phyloP scores from a whole-genome alignment of 2,888 invertebrate species.

The Clistopyga incitator region DNA sequence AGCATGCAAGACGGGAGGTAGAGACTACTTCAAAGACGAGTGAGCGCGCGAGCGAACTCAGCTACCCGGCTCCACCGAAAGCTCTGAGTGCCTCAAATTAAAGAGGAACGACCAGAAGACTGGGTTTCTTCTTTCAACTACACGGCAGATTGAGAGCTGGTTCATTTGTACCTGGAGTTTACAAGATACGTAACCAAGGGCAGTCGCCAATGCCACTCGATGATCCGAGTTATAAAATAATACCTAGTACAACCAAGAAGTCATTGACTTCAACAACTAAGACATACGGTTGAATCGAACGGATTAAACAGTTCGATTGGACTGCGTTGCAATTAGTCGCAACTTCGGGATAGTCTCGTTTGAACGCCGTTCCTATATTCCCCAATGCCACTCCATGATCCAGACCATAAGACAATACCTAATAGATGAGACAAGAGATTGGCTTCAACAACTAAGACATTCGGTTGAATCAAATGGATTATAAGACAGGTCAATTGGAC shows the following conservation, averaged over 20 bases:
- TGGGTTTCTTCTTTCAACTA: slow-evolving; percentile 26
- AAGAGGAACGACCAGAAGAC: slow-evolving; percentile 76
- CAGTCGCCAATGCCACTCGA: neutral
- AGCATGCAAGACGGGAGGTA: slow-evolving; percentile 68
- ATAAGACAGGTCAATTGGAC: neutral
- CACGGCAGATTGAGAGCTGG: slow-evolving; percentile 38
- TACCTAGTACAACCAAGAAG: neutral
- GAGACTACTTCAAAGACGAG: slow-evolving; percentile 80
- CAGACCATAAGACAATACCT: neutral
- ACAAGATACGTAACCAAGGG: neutral
- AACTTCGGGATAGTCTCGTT: neutral
- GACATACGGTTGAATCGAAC: neutral
- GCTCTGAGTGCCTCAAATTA: slow-evolving; percentile 76
- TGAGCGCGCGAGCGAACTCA: slow-evolving; percentile 66
- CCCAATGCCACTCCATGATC: neutral
- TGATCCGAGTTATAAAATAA: neutral
- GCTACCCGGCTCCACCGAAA: slow-evolving; percentile 61
- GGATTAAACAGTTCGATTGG: neutral
- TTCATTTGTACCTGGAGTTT: neutral
- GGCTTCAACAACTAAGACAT: neutral
- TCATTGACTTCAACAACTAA: neutral
- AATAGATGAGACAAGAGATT: neutral
- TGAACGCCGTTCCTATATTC: neutral
- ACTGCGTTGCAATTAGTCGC: neutral
- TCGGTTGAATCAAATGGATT: neutral